These are phyloP conservation scores for Solea senegalensis DNA, from an alignment of 2,113 vertebrate genomes.

Conservation along the genomic window DNA sequence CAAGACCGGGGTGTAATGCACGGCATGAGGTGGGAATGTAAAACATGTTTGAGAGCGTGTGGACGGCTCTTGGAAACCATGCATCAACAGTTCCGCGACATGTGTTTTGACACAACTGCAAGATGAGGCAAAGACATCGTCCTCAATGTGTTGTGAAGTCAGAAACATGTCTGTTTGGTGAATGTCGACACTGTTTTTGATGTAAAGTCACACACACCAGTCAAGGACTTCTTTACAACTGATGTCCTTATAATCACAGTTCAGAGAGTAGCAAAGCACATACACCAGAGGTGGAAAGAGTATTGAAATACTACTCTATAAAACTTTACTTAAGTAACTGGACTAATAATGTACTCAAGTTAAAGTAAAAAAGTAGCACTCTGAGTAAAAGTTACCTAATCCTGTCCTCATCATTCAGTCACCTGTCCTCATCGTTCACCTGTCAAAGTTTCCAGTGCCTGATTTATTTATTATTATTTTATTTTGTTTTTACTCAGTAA, in stretches of 20 bases:
- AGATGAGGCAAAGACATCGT: slow-evolving; percentile 21
- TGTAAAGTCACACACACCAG: neutral
- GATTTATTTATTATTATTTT: too few relatives aligned
- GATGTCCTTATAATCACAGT: neutral
- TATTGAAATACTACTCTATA: too few relatives aligned
- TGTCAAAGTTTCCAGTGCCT: too few relatives aligned
- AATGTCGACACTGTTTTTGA: neutral
- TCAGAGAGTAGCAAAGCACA: neutral
- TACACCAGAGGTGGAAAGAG: neutral
- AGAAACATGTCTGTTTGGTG: neutral
- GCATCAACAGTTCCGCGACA: slow-evolving; percentile 53
- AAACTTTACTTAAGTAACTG: too few relatives aligned
- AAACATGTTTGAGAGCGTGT: slow-evolving; percentile 55
- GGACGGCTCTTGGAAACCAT: slow-evolving; percentile 44
- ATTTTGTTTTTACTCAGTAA: too few relatives aligned
- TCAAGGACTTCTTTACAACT: neutral
- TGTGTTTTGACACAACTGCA: slow-evolving; percentile 46
- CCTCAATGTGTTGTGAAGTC: slow-evolving; percentile 30
- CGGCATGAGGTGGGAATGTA: slow-evolving; percentile 61
- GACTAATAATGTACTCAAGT: too few relatives aligned
- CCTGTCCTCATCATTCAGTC: too few relatives aligned
- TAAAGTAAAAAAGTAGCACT: too few relatives aligned
- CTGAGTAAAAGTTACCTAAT: too few relatives aligned
- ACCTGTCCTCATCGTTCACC: too few relatives aligned
- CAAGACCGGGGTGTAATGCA: slow-evolving; percentile 18